Conservation (phyloP, 2,888 invertebrate species). For the Quadroppia sp. region DNA sequence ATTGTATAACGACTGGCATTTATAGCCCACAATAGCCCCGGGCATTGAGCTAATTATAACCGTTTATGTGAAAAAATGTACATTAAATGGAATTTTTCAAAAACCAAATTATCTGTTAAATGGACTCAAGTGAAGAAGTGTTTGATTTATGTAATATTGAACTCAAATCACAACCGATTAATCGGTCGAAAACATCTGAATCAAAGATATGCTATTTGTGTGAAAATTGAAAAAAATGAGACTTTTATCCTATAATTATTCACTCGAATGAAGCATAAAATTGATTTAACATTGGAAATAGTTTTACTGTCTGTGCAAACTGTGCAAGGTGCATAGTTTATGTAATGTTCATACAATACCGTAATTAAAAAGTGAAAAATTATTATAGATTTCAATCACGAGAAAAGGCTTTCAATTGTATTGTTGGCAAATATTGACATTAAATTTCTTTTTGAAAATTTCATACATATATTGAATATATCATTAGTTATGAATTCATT, state of each 20-base stretch:
- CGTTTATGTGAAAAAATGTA: neutral
- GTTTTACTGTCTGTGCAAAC: no score
- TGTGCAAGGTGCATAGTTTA: neutral
- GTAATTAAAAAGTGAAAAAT: constrained; percentile 13
- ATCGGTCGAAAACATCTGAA: neutral
- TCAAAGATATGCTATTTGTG: neutral
- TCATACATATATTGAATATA: no score
- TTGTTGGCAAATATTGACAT: no score
- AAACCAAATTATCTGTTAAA: neutral
- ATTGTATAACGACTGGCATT: no score
- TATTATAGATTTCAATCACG: neutral
- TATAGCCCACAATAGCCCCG: no score
- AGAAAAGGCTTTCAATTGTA: neutral
- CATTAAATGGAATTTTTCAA: neutral
- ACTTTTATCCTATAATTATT: neutral
- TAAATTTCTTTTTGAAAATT: no score
- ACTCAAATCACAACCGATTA: neutral
- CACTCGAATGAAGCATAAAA: neutral
- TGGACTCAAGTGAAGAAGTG: neutral
- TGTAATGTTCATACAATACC: neutral
- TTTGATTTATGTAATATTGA: neutral
- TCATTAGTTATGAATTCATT: no score
- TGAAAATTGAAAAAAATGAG: neutral
- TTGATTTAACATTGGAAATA: neutral
- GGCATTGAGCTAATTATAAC: neutral